Conservation (phyloP, 1,140 invertebrate species). For the Harpegnathos saltator region DNA sequence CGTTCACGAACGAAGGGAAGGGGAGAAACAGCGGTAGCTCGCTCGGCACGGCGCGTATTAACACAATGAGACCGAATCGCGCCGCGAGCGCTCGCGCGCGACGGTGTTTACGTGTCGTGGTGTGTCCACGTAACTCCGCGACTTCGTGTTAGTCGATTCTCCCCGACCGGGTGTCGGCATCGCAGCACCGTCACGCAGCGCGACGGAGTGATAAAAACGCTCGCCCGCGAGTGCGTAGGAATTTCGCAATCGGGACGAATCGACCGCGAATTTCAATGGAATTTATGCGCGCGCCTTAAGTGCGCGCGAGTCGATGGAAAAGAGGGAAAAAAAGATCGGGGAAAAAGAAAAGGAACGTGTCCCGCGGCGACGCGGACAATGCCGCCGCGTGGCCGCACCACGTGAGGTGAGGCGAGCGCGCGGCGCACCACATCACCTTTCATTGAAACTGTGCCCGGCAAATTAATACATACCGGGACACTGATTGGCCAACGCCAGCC, state of each 20-base stretch:
- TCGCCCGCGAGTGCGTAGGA: background rate
- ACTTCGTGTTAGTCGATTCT: no score
- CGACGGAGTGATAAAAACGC: background rate
- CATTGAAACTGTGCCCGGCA: conserved; percentile 50
- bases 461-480: conserved; percentile 69
- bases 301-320: background rate
- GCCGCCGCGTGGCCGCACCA: background rate
- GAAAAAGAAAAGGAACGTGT: background rate
- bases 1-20: no score
- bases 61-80: background rate
- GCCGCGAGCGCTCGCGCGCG: no score
- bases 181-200: no score
- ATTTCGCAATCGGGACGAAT: background rate
- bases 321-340: no score
- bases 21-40: background rate
- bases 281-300: background rate
- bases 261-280: background rate
- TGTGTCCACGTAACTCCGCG: no score
- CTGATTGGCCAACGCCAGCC: conserved; percentile 66
- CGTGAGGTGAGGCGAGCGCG: conserved; percentile 39
- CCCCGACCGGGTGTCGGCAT: no score
- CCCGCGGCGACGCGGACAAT: conserved; percentile 23
- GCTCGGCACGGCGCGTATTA: background rate
- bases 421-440: conserved; percentile 20
- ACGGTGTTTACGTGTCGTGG: no score